Evolutionary conservation across 1,140 invertebrate genomes (phyloP).

Genomic region (Dendrolimus punctatus): DNA sequence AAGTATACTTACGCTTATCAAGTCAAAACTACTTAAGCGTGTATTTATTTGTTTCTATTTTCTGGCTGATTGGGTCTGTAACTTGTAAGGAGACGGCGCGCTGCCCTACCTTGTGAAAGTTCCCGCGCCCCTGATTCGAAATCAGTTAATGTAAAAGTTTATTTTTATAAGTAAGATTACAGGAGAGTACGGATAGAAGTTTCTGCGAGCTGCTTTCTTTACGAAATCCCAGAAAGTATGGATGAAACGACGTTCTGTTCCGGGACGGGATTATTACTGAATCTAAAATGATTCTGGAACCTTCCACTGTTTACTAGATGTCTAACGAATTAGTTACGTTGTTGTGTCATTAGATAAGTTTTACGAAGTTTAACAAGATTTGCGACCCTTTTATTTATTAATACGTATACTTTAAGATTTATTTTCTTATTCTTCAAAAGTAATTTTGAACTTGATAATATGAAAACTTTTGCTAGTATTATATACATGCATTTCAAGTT

Average conservation of each 20-base stretch:
- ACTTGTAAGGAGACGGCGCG: conserved; percentile 39
- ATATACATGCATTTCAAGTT: too few relatives aligned
- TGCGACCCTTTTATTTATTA: conserved; percentile 15
- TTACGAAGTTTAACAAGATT: conserved; percentile 15
- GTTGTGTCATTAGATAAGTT: conserved; percentile 25
- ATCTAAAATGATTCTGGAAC: conserved; percentile 57
- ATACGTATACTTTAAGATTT: not conserved
- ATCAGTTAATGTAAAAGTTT: conserved; percentile 74
- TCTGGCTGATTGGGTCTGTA: conserved; percentile 55
- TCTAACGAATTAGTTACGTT: conserved; percentile 24
- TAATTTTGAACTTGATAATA: not conserved
- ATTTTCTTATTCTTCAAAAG: not conserved
- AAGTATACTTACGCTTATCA: conserved; percentile 51
- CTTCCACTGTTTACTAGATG: conserved; percentile 25
- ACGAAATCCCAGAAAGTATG: conserved; percentile 59
- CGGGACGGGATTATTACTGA: conserved; percentile 60
- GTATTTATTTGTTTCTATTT: conserved; percentile 69
- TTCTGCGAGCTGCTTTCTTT: conserved; percentile 60
- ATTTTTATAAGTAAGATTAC: conserved; percentile 75
- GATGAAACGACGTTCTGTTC: conserved; percentile 41
- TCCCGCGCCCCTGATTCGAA: conserved; percentile 57
- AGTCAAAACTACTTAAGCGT: conserved; percentile 63
- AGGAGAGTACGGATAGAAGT: conserved; percentile 59
- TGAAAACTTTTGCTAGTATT: not conserved
- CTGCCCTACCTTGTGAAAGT: conserved; percentile 53